A percentile compares a stretch with the other conserved stretches of the same genome.
phyloP scores from a whole-genome alignment of 2,113 vertebrate species.

The Cyrtonyx montezumae region DNA sequence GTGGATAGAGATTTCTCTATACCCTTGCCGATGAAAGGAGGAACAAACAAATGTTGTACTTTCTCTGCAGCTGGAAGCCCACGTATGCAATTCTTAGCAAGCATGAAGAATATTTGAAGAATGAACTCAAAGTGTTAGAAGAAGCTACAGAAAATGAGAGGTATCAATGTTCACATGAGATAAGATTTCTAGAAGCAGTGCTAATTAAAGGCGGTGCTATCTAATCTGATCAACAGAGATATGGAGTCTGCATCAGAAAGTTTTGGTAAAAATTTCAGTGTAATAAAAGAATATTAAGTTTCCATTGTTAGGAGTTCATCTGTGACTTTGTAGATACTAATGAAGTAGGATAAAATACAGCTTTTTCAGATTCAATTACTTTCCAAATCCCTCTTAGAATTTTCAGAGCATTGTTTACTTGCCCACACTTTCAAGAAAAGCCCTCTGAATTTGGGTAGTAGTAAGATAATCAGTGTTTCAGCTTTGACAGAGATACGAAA shows the following conservation, averaged over 20 bases:
- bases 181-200: neutral
- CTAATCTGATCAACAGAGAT: neutral
- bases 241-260: neutral
- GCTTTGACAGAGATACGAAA: neutral
- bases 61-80: conserved; percentile 77
- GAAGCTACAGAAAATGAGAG: conserved; percentile 79
- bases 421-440: neutral
- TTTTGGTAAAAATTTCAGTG: neutral
- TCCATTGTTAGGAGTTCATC: neutral
- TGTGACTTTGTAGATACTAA: neutral
- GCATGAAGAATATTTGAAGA: conserved; percentile 78
- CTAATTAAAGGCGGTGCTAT: neutral
- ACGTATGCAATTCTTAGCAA: conserved; percentile 74
- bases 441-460: neutral
- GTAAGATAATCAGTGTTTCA: neutral
- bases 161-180: conserved; percentile 43
- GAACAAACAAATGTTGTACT: neutral
- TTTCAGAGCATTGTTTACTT: neutral
- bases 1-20: neutral
- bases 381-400: neutral
- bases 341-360: neutral
- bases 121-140: conserved; percentile 60
- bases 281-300: neutral
- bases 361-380: neutral
- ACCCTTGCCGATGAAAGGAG: neutral